phyloP scores from a whole-genome alignment of 1,140 invertebrate species.

The Drosophila dunni region DNA sequence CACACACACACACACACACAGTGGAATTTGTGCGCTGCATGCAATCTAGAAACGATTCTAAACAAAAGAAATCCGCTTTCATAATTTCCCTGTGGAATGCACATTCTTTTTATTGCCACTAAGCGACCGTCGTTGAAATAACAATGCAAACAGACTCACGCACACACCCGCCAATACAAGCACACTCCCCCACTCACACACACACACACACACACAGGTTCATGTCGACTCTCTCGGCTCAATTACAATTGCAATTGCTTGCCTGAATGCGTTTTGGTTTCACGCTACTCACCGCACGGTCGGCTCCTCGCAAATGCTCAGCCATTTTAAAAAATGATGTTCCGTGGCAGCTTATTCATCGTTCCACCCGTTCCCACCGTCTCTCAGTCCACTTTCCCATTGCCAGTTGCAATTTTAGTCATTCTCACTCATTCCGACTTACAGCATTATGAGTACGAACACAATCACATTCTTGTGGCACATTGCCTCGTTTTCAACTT shows the following conservation, averaged over 20 bases:
- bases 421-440: conserved; percentile 51
- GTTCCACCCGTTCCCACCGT: neutral
- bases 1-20: conserved; percentile 37
- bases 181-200: conserved; percentile 8
- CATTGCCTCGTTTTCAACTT: conserved; percentile 58
- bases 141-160: conserved; percentile 75
- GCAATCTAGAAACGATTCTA: conserved; percentile 82
- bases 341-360: conserved; percentile 53
- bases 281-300: conserved; percentile 56
- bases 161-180: conserved; percentile 30
- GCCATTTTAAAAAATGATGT: conserved; percentile 78
- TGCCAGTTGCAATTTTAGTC: conserved; percentile 31
- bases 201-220: conserved; percentile 47
- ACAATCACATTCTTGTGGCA: conserved; percentile 65
- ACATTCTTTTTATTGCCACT: conserved; percentile 83
- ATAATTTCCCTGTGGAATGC: conserved; percentile 81
- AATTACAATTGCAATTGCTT: conserved; percentile 84
- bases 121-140: conserved; percentile 79
- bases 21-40: conserved; percentile 50
- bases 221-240: conserved; percentile 74
- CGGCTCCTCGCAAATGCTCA: conserved; percentile 60
- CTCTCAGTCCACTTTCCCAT: neutral
- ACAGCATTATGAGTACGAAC: conserved; percentile 43
- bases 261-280: conserved; percentile 80
- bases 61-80: conserved; percentile 83